Percentiles rank a stretch among this genome's conserved stretches.
phyloP scores from a whole-genome alignment of 2,797 vertebrate species.

The Hirundo rustica region DNA sequence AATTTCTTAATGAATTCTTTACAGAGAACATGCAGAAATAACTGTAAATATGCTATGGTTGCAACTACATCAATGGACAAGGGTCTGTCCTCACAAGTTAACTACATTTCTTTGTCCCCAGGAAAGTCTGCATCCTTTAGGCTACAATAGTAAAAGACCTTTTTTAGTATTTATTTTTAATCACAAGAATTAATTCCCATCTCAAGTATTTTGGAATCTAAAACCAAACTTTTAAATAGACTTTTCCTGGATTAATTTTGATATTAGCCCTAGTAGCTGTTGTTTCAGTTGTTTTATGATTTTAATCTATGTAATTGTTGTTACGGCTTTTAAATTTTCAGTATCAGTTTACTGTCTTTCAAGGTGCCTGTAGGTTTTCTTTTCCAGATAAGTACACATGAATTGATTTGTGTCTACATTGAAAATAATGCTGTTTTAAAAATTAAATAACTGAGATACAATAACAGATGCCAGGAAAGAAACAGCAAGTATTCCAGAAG shows the following conservation, averaged over 20 bases:
- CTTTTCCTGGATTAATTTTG: neutral
- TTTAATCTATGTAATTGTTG: neutral
- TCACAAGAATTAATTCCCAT: neutral
- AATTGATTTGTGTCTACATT: neutral
- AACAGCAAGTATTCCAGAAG: neutral
- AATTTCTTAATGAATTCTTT: neutral
- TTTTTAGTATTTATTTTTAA: neutral
- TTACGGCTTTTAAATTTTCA: neutral
- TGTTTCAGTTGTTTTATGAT: neutral
- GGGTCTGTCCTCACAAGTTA: neutral
- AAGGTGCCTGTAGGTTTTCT: neutral
- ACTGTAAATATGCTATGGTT: neutral
- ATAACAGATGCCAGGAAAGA: neutral
- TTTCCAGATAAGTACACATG: neutral
- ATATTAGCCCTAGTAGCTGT: neutral
- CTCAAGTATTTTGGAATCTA: neutral
- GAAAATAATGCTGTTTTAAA: neutral
- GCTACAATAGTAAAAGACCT: neutral
- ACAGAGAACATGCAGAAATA: neutral
- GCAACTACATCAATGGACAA: neutral
- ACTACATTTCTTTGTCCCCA: neutral
- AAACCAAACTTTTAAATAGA: neutral
- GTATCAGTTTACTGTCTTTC: neutral
- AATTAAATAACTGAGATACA: neutral
- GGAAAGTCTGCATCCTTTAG: neutral